Base-by-base conservation (phyloP, 2,888 invertebrate genomes). In the Flabesymbios commensalis region DNA sequence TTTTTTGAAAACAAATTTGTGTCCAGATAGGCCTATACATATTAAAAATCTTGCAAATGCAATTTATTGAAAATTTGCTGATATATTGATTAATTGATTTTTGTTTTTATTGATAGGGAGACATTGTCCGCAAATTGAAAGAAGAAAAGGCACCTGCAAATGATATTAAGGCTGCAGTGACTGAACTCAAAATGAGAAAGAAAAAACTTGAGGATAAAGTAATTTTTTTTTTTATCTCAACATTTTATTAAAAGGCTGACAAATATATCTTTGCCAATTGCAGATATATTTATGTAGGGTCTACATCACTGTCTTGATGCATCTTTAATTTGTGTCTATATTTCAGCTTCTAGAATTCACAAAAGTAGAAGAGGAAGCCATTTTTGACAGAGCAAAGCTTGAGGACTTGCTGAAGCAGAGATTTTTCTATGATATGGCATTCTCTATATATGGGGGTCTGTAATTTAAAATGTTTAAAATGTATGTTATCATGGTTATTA, bases 381-480 rank as follows among this genome's bases (percentile, higher is more conserved):
- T 64, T 26, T 94, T 99, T 82, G 97, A 99, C 81, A 87, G 97
- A 51, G 86, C 91, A 0, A 92, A 92, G 84, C 91, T 99, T 92
- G 98, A 99, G 83, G 98, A 99, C 85, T 86, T 99, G 3, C 86
- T 99, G 41, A 98, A 97, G 80, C 88, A 98, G 71, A 87, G 97
- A 69, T 99, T 99, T 83, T 99, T 98, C 84, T 95, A 90, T 84
- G 98, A 98, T 81, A 97, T 97, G 80, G 96, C 97, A 0, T 99
- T 99, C 86, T 94, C 98, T 0, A 99, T 99, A 75, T 99, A 99
- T 85, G 99, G 99, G 72, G 99, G 98, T 85, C 80, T 74, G 70
- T 71, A 39, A 26, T n/a, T n/a, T n/a, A n/a, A n/a, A n/a, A n/a
- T n/a, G n/a, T n/a, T n/a, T n/a, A n/a, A n/a, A n/a, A n/a, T n/a